Percentiles rank a stretch among this genome's conserved stretches.
Evolutionary conservation across 2,797 vertebrate species (phyloP).

Genomic region (Erethizon dorsatum): DNA sequence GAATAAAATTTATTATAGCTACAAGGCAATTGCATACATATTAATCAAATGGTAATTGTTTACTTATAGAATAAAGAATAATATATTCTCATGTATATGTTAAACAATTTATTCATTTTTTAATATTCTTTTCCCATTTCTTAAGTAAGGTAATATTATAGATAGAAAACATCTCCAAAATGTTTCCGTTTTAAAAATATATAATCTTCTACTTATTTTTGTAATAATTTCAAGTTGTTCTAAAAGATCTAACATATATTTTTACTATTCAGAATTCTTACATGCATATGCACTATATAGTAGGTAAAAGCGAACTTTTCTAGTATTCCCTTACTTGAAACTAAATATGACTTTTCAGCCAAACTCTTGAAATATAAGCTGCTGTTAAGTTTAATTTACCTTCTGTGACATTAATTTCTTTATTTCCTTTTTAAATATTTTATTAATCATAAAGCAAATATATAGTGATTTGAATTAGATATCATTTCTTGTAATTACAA

Average conservation of each 20-base stretch:
- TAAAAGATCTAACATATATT: not conserved
- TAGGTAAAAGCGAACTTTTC: not conserved
- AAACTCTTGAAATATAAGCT: not conserved
- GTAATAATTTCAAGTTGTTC: not conserved
- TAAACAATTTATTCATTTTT: not conserved
- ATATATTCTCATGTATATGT: not conserved
- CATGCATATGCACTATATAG: not conserved
- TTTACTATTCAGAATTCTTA: not conserved
- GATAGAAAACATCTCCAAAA: not conserved
- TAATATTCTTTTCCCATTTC: not conserved
- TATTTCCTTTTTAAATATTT: conserved; percentile 14
- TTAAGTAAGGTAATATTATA: not conserved
- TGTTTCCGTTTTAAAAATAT: not conserved
- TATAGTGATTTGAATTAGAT: not conserved
- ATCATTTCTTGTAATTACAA: not conserved
- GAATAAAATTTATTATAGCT: not conserved
- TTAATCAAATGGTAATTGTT: not conserved
- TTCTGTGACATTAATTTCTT: conserved; percentile 2
- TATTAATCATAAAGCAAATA: conserved; percentile 52
- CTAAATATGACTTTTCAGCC: not conserved
- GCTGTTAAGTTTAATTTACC: not conserved
- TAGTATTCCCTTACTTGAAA: not conserved
- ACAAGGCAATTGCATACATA: not conserved
- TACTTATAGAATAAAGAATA: not conserved
- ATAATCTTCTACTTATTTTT: not conserved